Evolutionary conservation across 1,140 invertebrate genomes (phyloP).

Genomic region (Cydia pomonella): DNA sequence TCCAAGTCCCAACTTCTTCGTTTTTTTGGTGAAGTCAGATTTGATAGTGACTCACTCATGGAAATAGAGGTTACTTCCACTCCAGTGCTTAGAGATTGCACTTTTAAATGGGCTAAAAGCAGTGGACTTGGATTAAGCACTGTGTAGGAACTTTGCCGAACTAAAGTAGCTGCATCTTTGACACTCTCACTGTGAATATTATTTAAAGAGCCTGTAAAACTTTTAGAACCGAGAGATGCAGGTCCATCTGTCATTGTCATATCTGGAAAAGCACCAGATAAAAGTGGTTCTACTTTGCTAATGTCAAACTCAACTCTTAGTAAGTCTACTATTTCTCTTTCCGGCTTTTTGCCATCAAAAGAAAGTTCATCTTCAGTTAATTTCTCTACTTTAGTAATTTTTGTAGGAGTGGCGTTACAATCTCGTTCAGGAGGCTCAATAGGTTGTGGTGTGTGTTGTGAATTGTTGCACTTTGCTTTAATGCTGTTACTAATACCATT

Average conservation of each 20-base stretch:
- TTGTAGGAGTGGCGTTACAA: constrained; percentile 49
- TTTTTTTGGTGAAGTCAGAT: constrained; percentile 61
- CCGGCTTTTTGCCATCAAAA: constrained; percentile 31
- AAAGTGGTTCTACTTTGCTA: constrained; percentile 46
- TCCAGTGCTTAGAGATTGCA: constrained; percentile 72
- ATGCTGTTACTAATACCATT: constrained; percentile 53
- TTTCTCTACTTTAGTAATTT: constrained; percentile 42
- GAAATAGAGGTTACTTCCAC: constrained; percentile 78
- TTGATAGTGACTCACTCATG: constrained; percentile 70
- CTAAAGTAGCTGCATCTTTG: constrained; percentile 67
- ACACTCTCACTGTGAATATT: constrained; percentile 66
- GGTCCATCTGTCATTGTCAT: constrained; percentile 57
- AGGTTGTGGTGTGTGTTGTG: constrained; percentile 37
- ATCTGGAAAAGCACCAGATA: constrained; percentile 47
- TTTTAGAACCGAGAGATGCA: constrained; percentile 68
- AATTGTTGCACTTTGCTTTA: constrained; percentile 39
- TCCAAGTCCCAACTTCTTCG: constrained; percentile 81
- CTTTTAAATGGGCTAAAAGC: constrained; percentile 82
- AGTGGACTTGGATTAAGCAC: constrained; percentile 83
- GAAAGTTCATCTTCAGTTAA: constrained; percentile 37
- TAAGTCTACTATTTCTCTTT: constrained; percentile 43
- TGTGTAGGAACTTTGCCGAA: constrained; percentile 84
- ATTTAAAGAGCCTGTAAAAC: constrained; percentile 75
- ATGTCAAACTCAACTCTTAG: constrained; percentile 47
- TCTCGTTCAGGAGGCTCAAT: constrained; percentile 66